A percentile compares a stretch with the other conserved stretches of the same genome.
These are phyloP conservation scores for Clitarchus hookeri DNA, from an alignment of 2,888 invertebrate genomes.

Conservation along the genomic window DNA sequence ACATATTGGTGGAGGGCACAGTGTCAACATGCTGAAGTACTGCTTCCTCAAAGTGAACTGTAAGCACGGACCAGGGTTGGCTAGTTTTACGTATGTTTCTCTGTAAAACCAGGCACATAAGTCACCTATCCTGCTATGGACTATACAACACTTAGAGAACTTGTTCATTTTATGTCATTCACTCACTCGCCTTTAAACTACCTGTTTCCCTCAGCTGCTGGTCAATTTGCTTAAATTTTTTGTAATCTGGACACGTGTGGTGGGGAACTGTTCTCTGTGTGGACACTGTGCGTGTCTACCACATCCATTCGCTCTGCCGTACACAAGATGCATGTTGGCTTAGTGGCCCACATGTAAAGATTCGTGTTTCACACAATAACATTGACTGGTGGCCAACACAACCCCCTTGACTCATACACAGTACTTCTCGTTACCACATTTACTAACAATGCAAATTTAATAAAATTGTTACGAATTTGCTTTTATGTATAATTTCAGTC, in stretches of 20 bases:
- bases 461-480: no score
- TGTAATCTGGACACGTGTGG: not conserved
- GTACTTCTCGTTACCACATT: no score
- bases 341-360: not conserved
- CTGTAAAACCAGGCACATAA: not conserved
- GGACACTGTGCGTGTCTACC: not conserved
- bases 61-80: not conserved
- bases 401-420: no score
- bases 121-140: not conserved
- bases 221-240: not conserved
- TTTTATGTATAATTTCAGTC: no score
- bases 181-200: not conserved
- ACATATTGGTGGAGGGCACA: not conserved
- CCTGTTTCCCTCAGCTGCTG: not conserved
- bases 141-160: not conserved
- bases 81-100: not conserved
- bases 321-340: not conserved
- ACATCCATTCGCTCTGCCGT: not conserved
- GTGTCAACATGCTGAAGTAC: not conserved
- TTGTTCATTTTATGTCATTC: not conserved
- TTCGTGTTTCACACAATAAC: no score
- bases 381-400: no score
- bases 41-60: not conserved
- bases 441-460: no score
- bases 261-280: not conserved